Percentiles rank a stretch among this genome's conserved stretches.
phyloP scores from a whole-genome alignment of 2,797 vertebrate species.

The Phalloptychus januarius region DNA sequence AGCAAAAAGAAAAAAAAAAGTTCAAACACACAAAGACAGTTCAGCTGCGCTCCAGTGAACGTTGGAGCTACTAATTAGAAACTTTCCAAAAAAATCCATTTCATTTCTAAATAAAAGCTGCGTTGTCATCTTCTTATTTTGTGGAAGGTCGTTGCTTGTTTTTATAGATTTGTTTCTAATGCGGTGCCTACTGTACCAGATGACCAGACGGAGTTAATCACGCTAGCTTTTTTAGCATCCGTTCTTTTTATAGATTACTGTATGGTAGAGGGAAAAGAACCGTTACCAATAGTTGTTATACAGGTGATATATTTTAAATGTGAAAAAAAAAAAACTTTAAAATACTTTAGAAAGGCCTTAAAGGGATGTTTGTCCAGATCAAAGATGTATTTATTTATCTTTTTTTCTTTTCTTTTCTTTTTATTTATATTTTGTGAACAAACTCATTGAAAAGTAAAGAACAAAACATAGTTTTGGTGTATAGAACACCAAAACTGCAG shows the following conservation, averaged over 20 bases:
- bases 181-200: not conserved
- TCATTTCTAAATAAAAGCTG: slow-evolving; percentile 1
- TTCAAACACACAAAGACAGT: slow-evolving; percentile 42
- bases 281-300: not conserved
- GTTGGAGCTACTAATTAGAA: slow-evolving; percentile 8
- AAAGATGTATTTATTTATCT: too few relatives aligned
- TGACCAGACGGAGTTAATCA: not conserved
- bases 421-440: too few relatives aligned
- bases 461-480: too few relatives aligned
- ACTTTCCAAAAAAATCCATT: not conserved
- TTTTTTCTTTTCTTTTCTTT: too few relatives aligned
- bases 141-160: not conserved
- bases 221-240: not conserved
- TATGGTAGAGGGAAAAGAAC: not conserved
- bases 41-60: slow-evolving; percentile 37
- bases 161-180: not conserved
- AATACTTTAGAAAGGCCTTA: too few relatives aligned
- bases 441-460: too few relatives aligned
- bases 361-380: too few relatives aligned
- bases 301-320: not conserved
- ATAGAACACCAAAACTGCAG: too few relatives aligned
- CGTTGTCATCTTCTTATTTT: not conserved
- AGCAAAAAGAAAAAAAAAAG: slow-evolving; percentile 5
- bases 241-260: not conserved
- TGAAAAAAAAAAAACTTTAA: not conserved